Conservation (phyloP, 2,797 vertebrate species). For the Rousettus madagascariensis region DNA sequence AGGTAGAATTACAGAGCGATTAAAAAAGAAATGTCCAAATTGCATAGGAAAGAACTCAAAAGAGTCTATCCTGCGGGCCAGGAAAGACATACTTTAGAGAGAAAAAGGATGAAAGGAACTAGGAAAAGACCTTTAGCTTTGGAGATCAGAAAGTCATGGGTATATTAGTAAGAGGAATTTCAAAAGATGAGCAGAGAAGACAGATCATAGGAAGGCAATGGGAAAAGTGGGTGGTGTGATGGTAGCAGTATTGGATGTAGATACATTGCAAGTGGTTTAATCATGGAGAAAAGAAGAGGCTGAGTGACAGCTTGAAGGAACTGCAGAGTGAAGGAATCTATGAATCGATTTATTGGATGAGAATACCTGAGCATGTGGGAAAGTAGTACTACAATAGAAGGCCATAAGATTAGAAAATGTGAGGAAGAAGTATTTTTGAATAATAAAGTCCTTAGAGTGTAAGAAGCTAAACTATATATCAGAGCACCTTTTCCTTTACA, state of each 20-base stretch:
- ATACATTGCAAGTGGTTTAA: too few relatives aligned
- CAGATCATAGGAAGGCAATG: neutral
- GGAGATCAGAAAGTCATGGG: too few relatives aligned
- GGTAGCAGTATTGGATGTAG: accelerated
- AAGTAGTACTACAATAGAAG: neutral
- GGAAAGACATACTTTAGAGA: neutral
- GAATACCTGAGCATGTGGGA: accelerated
- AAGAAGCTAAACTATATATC: neutral
- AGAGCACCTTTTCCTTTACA: neutral
- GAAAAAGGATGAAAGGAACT: neutral
- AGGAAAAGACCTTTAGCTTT: neutral
- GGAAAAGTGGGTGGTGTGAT: neutral
- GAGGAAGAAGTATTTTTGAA: neutral
- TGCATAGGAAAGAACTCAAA: neutral
- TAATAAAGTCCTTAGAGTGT: neutral
- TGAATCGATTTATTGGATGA: neutral
- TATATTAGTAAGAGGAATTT: neutral
- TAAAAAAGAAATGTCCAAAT: neutral
- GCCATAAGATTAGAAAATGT: neutral
- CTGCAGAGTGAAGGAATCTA: neutral
- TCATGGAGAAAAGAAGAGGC: neutral
- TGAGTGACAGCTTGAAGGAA: neutral
- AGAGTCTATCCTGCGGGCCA: accelerated
- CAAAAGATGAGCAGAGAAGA: neutral
- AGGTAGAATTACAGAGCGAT: neutral